Percentiles rank a stretch among this genome's conserved stretches.
Conservation (phyloP, 1,140 invertebrate species). For the Atta cephalotes region DNA sequence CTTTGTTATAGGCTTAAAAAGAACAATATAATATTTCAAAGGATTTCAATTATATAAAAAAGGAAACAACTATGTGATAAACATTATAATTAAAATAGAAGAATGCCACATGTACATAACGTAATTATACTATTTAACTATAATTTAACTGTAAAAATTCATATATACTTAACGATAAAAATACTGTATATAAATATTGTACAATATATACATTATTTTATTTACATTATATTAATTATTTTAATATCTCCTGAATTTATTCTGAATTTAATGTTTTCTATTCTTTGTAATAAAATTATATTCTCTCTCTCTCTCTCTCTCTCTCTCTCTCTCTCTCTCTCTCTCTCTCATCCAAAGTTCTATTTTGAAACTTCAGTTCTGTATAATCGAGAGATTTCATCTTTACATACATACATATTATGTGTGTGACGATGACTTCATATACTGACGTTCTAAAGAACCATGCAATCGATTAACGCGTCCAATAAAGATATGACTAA, state of each 20-base stretch:
- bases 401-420: background rate
- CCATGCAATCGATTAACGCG: background rate
- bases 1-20: conserved; percentile 21
- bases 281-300: background rate
- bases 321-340: background rate
- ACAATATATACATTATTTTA: background rate
- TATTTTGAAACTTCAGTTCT: background rate
- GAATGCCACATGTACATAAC: background rate
- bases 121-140: too few relatives aligned
- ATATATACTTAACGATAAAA: background rate
- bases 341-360: background rate
- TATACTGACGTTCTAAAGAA: background rate
- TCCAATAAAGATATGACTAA: conserved; percentile 30
- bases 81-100: conserved; percentile 4
- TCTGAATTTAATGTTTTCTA: background rate
- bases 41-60: background rate
- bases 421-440: background rate
- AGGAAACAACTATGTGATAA: background rate
- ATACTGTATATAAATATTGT: background rate
- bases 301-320: background rate
- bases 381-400: background rate
- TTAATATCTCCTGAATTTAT: background rate
- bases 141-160: background rate
- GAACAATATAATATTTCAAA: conserved; percentile 19
- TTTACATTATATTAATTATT: background rate